These are phyloP conservation scores for Macrosiphum euphorbiae DNA, from an alignment of 2,888 invertebrate species.

Conservation along the genomic window DNA sequence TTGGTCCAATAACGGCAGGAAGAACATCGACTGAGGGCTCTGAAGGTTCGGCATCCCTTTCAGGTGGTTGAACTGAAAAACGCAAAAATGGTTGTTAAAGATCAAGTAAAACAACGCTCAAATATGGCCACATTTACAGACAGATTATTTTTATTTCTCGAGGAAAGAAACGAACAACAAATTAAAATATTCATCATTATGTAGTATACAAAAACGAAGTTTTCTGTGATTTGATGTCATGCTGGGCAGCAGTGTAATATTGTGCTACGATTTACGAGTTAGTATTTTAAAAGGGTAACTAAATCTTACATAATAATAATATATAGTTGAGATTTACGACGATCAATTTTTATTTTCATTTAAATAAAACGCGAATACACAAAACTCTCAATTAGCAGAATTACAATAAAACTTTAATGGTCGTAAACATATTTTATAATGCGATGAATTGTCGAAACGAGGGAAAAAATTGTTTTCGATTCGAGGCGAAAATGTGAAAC, in stretches of 20 bases:
- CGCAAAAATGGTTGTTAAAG: background rate
- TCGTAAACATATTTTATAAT: background rate
- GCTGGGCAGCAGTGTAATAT: background rate
- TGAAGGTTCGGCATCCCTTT: slow-evolving; percentile 70
- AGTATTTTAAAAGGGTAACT: background rate
- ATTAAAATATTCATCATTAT: background rate
- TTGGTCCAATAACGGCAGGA: slow-evolving; percentile 81
- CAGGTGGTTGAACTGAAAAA: slow-evolving; percentile 42
- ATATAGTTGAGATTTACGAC: background rate
- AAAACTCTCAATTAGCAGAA: background rate
- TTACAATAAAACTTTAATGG: background rate
- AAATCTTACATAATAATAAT: background rate
- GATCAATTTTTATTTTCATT: background rate
- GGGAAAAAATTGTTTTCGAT: background rate
- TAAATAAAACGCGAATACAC: background rate
- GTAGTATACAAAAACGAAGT: background rate
- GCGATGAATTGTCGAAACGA: background rate
- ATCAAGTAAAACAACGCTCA: background rate
- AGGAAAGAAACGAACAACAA: background rate
- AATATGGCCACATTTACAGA: background rate
- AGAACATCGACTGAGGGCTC: slow-evolving; percentile 77
- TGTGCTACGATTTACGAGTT: background rate
- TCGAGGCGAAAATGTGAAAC: background rate
- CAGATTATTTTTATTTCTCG: background rate
- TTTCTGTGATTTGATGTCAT: background rate